Base-by-base conservation (phyloP, 2,888 invertebrate species). In the Fabriciana adippe region DNA sequence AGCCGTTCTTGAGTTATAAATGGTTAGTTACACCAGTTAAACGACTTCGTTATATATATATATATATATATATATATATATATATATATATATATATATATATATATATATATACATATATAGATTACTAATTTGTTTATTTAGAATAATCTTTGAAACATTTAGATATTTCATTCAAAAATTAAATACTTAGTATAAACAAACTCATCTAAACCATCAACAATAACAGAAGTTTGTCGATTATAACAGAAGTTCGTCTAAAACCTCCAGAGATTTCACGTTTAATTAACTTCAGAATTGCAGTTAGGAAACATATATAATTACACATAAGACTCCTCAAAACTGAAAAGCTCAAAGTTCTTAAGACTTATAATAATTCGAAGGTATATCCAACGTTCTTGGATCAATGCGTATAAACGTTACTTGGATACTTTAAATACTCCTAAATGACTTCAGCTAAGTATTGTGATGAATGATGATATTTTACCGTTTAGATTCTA, bases 281-380 rank as follows among this genome's bases (percentile, higher is more conserved):
- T 66, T 69, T 69, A 66, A 69, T 69, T 69, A 63, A 66, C 57
- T 68, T 63, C 63, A 55, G 66, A 53, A 61, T 68, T 64, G 51
- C 64, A 68, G 60, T 68, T 68, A 15, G 15, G 35, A 51, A 61
- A 61, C 61, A 61, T 53, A 61, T 35, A 41, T 61, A 61, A 50
- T 61, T 61, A 61, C 61, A 61, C 41, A 61, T 61, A 53, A 53
- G 48, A 59, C 48, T 47, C 47, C n/a, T 59, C 26, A 66, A 66
- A 41, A 66, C 69, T 55, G 55, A 66, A 66, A 69, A 69, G 66
- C 64, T 66, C 41, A 57, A 55, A 69, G 59, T 63, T 45, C 60
- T 60, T 60, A 66, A 64, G 66, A 69, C 55, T 66, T 63, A 69
- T 66, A 63, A 69, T 63, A 62, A 63, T 66, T 69, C 62, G 41